Conservation (phyloP, 92 coral and sea anemone species). For the Porites cylindrica region DNA sequence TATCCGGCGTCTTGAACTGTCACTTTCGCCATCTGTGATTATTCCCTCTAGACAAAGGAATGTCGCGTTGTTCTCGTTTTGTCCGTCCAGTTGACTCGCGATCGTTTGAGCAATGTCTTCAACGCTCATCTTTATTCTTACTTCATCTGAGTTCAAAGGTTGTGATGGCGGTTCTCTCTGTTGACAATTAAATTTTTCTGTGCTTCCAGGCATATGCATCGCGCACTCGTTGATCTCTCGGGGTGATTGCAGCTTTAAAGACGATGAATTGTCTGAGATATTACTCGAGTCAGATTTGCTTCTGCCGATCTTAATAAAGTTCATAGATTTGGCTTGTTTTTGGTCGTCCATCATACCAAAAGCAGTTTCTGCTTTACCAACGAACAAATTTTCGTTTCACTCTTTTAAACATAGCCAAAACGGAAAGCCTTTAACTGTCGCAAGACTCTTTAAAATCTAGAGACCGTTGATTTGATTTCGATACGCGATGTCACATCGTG, state of each 20-base stretch:
- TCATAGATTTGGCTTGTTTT: not conserved
- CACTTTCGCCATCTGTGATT: not conserved
- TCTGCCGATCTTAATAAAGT: not conserved
- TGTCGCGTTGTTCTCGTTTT: not conserved
- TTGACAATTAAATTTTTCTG: not conserved
- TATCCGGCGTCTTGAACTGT: not conserved
- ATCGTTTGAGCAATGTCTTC: not conserved
- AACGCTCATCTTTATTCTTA: constrained; percentile 19
- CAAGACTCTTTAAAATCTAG: too few species aligned
- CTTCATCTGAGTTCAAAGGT: constrained; percentile 15
- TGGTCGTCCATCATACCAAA: constrained; percentile 2
- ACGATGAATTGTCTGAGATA: not conserved
- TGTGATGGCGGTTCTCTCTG: not conserved
- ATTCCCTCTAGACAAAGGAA: not conserved
- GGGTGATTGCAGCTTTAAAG: not conserved
- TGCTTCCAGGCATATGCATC: not conserved
- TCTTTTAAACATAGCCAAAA: not conserved
- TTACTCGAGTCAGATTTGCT: not conserved
- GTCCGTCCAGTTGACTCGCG: not conserved
- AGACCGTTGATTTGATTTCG: too few species aligned
- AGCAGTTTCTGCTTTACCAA: not conserved
- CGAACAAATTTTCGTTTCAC: not conserved
- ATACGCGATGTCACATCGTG: too few species aligned
- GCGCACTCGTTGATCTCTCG: not conserved
- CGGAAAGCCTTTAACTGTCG: too few species aligned